Evolutionary conservation across 2,888 invertebrate genomes (phyloP).

Genomic region (Drosophila monieri): DNA sequence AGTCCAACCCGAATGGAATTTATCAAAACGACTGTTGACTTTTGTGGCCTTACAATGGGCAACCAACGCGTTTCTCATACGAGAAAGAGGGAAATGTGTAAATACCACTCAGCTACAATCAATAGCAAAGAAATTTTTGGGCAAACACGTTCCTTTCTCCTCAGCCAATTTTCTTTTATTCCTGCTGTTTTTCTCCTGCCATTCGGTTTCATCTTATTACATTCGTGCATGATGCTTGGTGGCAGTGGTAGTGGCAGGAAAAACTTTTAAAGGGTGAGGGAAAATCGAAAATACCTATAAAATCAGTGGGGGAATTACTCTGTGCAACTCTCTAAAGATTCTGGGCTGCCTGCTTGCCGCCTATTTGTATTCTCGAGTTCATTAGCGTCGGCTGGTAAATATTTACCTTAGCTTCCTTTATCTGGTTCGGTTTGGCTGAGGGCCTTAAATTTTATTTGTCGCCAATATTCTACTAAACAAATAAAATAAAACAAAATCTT

Average conservation of each 20-base stretch:
- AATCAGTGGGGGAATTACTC: constrained; percentile 49
- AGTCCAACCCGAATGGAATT: constrained; percentile 10
- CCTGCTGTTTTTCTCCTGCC: constrained; percentile 14
- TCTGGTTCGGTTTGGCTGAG: constrained; percentile 33
- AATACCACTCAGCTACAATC: constrained; percentile 56
- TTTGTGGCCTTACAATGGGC: constrained; percentile 56
- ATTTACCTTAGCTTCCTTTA: constrained; percentile 70
- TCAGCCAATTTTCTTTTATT: constrained; percentile 48
- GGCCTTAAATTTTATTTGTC: constrained; percentile 16
- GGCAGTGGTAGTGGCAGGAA: neutral
- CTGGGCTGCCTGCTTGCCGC: constrained; percentile 23
- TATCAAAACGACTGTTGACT: constrained; percentile 58
- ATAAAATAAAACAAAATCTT: neutral
- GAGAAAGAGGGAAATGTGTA: constrained; percentile 28
- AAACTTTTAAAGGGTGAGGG: constrained; percentile 66
- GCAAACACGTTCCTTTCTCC: constrained; percentile 63
- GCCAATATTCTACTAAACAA: neutral
- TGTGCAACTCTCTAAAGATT: constrained; percentile 9
- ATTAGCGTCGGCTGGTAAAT: constrained; percentile 79
- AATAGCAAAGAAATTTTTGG: constrained; percentile 66
- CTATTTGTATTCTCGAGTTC: constrained; percentile 75
- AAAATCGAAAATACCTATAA: constrained; percentile 3
- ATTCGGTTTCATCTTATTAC: constrained; percentile 19
- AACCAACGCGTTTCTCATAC: constrained; percentile 9
- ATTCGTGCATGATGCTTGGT: constrained; percentile 1